Base-by-base conservation (phyloP, 2,113 vertebrate genomes). In the Crotalus horridus region DNA sequence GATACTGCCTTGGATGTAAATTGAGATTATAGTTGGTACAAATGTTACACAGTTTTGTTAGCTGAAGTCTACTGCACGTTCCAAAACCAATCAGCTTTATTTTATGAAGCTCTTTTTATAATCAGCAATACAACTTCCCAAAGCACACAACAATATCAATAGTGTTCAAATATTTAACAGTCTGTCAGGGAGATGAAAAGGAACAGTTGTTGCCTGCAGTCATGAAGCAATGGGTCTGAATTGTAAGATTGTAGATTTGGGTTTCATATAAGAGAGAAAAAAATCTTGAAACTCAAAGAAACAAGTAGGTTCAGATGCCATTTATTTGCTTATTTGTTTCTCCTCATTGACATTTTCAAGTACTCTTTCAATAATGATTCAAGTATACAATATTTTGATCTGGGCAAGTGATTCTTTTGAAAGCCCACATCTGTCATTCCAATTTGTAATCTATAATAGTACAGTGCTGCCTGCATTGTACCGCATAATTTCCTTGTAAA, bases 1-100 rank as follows among this genome's bases (percentile, higher is more conserved):
- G 9, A 86, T 97, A 91, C 93, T 23, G 93, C n/a, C 59, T 46
- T 92, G 29, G 23, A 55, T 96, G 95, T 23, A 95, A 86, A 93
- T 94, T 85, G 46, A 94, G 23, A 93, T 96, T 3, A 15, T 92
- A 91, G 43, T 92, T 94, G 74, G 59, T 88, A 74, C 55, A 59
- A 94, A 4, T 48, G 6, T 1, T 88, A 92, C 91, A 91, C 15
- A 48, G 0, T 95, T 69, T 81, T 54, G 26, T 0, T 69, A 23
- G 89, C 53, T 95, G 89, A 93, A 87, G 6, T 91, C 46, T 69
- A 12, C 5, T 20, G 12, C 39, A 33, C 0, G 33, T 26, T 46
- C 93, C 87, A 90, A 92, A 92, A 33, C 58, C 59, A 69, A 51
- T 58, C 86, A 91, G 2, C 1, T 87, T 89, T 91, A 86, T 87